These are phyloP conservation scores for Drosophila melanogaster DNA, from an alignment of 1,140 invertebrate genomes.

Conservation along the genomic window Release_6_plus_ISO1_MT NT_033779.5:12752501-12753000, in stretches of 20 bases:
- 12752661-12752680: not conserved
- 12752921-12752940: not conserved
- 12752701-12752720: slow-evolving; percentile 62
- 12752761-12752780: slow-evolving; percentile 14
- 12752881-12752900: slow-evolving; percentile 24
- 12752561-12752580: slow-evolving; percentile 64
- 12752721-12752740: slow-evolving; percentile 60
- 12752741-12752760: slow-evolving; percentile 16
- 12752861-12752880: slow-evolving; percentile 51
- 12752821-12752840: slow-evolving; percentile 44
- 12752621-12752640: slow-evolving; percentile 81
- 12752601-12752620: slow-evolving; percentile 83
- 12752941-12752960: not conserved
- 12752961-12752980: not conserved
- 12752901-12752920: not conserved
- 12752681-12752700: slow-evolving; percentile 23
- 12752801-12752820: slow-evolving; percentile 56
- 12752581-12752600: slow-evolving; percentile 83
- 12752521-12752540: too few relatives aligned
- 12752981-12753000: slow-evolving; percentile 1
- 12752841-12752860: slow-evolving; percentile 29
- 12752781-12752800: slow-evolving; percentile 50
- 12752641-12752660: slow-evolving; percentile 53
- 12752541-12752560: slow-evolving; percentile 66
- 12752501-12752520: not conserved